Base-by-base conservation (phyloP, 1,140 invertebrate species). In the Cylas formicarius region DNA sequence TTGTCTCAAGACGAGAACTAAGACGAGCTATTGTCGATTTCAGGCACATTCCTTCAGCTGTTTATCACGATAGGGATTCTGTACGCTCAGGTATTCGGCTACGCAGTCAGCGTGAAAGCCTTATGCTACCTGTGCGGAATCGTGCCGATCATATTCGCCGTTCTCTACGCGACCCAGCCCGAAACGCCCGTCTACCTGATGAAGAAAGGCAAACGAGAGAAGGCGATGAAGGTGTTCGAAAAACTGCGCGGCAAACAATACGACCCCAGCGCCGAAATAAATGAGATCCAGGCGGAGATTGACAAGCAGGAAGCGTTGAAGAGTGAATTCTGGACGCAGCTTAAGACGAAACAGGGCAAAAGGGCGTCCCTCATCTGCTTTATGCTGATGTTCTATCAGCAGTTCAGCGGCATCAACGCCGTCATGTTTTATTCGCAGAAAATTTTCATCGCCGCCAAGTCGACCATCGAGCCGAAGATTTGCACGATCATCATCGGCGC, bases 401-500 rank as follows among this genome's bases (percentile, higher is more conserved):
- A 84, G 55, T 62, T 83, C 10, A 75, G 71, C 26, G 75, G 73
- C 4, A 65, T 75, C 20, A 74, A 80, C 60, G 75, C 73, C 10
- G 67, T 82, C n/a, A 74, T 80, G 53, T 78, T 78, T 55, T 80
- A 78, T 48, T 69, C 73, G 0, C 65, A 68, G 3, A 56, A 54
- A 0, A 76, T 71, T 53, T 76, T 70, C 41, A 24, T 36, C 16
- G 41, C 41, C 6, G 46, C 60, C 10, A 44, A 42, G n/a, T 45
- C 51, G 6, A 39, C 33, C 1, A 44, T 90, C 5, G 57, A 74
- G 22, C 58, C 77, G 0, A 70, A 71, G 53, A 56, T 71, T 1
- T 72, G 71, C 2, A 77, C 86, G 0, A 82, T 90, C 22, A 72
- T 89, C 33, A 71, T 91, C 13, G 87, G 81, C 1, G 61, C 68